Evolutionary conservation across 2,797 vertebrate species (phyloP), one percentile per base, ranked within the genome.

Genomic region (Dendrocincla tyrannina): DNA sequence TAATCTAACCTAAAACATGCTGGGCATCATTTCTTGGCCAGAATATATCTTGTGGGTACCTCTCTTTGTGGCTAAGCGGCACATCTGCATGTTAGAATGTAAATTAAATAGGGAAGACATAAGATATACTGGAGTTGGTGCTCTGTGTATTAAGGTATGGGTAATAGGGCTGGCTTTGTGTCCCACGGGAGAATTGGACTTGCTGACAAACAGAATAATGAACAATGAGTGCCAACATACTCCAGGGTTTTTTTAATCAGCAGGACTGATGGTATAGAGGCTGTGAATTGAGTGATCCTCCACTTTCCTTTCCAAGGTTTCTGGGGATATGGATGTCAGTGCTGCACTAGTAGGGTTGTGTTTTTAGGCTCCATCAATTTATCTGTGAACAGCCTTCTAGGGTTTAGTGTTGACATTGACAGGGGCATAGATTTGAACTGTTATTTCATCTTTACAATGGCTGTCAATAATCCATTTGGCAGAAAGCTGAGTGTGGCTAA

Each of bases 401-500:
- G 13, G 7, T 41, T 46, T 62, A 50, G 32, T 33, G 49, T 76
- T 82, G 76, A 32, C 72, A 85, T 89, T 0, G 4, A 60, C 81
- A 91, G 62, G 85, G 74, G 50, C 25, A 13, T 13, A 39, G 91
- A 89, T 88, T 58, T 81, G 70, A 88, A 89, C 66, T 77, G 64
- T 59, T 85, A 33, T 78, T 95, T 90, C 42, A 58, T 77, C 74
- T 81, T 89, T 80, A 46, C 24, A 44, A 13, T 37, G 58, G 39
- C 76, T 90, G 80, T 93, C 90, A 72, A 33, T 96, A 96, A 92
- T 70, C 74, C 88, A 59, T 91, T 84, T 95, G 81, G 74, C 82
- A 92, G 87, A 14, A n/a, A 56, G 62, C 78, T 63, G 66, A 86
- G 56, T 25, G 56, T 35, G 12, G 78, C 77, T 83, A 35, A 83